phyloP scores from a whole-genome alignment of 2,888 invertebrate genomes.

The Rhabditophanes sp. region DNA sequence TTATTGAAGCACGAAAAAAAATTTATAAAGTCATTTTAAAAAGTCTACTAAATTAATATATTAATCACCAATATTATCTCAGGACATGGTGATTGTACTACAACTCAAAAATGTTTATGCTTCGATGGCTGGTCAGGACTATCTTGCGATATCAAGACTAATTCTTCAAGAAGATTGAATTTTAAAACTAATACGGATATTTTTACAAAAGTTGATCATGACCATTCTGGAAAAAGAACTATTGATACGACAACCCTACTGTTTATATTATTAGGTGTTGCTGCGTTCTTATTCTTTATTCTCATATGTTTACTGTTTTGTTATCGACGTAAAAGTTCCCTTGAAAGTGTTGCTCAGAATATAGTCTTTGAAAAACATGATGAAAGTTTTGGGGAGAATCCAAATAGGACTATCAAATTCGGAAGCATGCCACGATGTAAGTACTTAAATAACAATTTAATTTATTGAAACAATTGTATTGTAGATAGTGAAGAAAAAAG shows the following conservation, averaged over 20 bases:
- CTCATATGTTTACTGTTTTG: constrained; percentile 39
- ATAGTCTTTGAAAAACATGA: constrained; percentile 12
- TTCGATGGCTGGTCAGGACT: constrained; percentile 54
- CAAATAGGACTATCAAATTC: constrained; percentile 44
- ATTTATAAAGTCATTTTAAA: no score
- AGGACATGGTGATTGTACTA: constrained; percentile 89
- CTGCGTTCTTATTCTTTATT: constrained; percentile 45
- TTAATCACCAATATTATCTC: constrained; percentile 22
- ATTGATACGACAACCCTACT: constrained; percentile 45
- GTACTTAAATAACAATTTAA: constrained; percentile 17
- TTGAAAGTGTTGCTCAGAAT: no score
- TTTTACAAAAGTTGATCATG: no score
- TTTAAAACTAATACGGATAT: no score
- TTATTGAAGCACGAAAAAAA: no score
- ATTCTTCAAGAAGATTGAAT: constrained; percentile 10
- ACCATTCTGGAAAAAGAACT: constrained; percentile 21
- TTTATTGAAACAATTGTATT: constrained; percentile 1
- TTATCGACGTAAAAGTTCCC: background rate
- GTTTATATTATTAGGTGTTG: constrained; percentile 46
- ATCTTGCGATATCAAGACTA: constrained; percentile 41
- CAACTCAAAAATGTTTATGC: constrained; percentile 78
- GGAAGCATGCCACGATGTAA: constrained; percentile 47
- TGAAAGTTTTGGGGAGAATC: constrained; percentile 12
- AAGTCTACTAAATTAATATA: no score
- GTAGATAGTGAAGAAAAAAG: constrained; percentile 22